Percentiles rank a stretch among this genome's conserved stretches.
Conservation (phyloP, 2,888 invertebrate genomes). For the Cerastis rubricosa region DNA sequence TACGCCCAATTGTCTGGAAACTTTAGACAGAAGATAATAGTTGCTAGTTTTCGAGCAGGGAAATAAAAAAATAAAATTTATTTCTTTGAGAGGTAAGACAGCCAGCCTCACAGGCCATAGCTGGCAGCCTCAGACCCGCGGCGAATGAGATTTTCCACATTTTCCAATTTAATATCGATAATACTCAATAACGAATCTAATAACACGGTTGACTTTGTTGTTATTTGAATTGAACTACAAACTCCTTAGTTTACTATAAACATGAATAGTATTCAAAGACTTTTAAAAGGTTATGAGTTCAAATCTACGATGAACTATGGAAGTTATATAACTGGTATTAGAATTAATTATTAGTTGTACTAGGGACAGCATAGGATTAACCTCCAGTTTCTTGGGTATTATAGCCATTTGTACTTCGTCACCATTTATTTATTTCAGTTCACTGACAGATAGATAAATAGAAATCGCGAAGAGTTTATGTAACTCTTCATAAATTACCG, state of each 20-base stretch:
- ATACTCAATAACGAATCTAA: conserved; percentile 45
- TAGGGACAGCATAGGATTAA: background rate
- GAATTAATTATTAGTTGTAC: background rate
- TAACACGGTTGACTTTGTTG: conserved; percentile 42
- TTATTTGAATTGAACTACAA: conserved; percentile 3
- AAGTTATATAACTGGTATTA: too few relatives aligned
- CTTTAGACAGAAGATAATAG: background rate
- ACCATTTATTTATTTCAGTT: background rate
- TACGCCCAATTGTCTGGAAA: background rate
- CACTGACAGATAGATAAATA: background rate
- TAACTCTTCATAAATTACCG: background rate
- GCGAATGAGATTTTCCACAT: conserved; percentile 38
- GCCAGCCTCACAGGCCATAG: background rate
- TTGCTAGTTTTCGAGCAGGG: background rate
- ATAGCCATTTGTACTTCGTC: background rate
- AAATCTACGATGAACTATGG: background rate
- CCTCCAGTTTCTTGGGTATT: background rate
- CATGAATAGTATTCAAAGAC: background rate
- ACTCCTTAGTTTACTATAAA: background rate
- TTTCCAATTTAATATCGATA: conserved; percentile 38
- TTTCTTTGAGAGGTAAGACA: background rate
- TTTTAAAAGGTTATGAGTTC: conserved; percentile 5
- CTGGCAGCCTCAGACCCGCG: background rate
- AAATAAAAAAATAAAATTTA: background rate
- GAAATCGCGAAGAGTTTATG: background rate